Evolutionary conservation across 2,113 vertebrate species (phyloP).

Genomic region (Pelusios castaneus): DNA sequence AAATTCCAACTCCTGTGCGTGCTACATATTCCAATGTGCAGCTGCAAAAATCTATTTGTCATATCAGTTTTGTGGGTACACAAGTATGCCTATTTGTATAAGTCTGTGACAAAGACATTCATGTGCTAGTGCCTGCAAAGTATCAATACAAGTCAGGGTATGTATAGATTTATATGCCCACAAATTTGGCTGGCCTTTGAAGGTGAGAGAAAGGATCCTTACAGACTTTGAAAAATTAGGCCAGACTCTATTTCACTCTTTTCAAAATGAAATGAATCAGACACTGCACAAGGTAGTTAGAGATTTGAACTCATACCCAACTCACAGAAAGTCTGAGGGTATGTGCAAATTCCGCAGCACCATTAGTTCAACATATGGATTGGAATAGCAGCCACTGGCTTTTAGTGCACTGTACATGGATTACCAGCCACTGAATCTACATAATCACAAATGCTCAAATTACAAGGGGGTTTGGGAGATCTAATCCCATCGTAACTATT

Average conservation of each 20-base stretch:
- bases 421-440: too few species aligned
- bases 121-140: not conserved
- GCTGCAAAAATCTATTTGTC: not conserved
- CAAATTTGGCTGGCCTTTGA: not conserved
- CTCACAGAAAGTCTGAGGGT: not conserved
- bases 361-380: too few species aligned
- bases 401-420: too few species aligned
- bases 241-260: not conserved
- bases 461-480: too few species aligned
- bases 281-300: not conserved
- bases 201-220: not conserved
- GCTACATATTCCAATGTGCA: not conserved
- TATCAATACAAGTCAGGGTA: not conserved
- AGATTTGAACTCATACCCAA: not conserved
- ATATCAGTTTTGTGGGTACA: not conserved
- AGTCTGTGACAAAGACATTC: not conserved
- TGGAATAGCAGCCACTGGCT: too few species aligned
- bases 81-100: not conserved
- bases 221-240: too few species aligned
- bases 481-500: too few species aligned
- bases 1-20: not conserved
- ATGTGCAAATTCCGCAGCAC: not conserved
- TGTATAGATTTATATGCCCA: fast-evolving
- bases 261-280: not conserved
- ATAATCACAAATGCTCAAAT: too few species aligned